Evolutionary conservation across 2,113 vertebrate genomes (phyloP).

Genomic region (Dromaius novaehollandiae): DNA sequence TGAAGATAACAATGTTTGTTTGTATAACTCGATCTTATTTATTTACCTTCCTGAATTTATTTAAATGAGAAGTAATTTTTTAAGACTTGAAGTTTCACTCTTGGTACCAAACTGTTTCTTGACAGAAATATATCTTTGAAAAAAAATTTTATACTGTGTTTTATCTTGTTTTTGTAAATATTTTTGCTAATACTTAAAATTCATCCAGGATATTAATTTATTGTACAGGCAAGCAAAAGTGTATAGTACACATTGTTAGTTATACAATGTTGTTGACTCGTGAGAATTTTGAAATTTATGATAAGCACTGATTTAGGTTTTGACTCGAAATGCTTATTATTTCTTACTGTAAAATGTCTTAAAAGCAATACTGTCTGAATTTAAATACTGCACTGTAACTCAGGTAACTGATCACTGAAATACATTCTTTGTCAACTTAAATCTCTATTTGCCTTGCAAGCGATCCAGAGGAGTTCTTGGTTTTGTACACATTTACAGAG

Average conservation of each 20-base stretch:
- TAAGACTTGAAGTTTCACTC: slow-evolving; percentile 62
- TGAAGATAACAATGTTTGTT: background rate
- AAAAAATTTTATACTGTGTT: slow-evolving; percentile 65
- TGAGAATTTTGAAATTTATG: slow-evolving; percentile 15
- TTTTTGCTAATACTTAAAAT: slow-evolving; percentile 70
- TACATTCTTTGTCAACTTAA: slow-evolving; percentile 50
- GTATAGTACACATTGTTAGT: background rate
- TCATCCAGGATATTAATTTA: slow-evolving; percentile 47
- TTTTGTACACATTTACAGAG: slow-evolving; percentile 37
- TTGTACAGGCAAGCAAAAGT: slow-evolving; percentile 46
- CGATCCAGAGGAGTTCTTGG: slow-evolving; percentile 27
- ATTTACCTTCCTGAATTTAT: slow-evolving; percentile 54
- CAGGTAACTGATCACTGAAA: slow-evolving; percentile 71
- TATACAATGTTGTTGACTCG: slow-evolving; percentile 13
- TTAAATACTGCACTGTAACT: slow-evolving; percentile 75
- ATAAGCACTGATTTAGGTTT: slow-evolving; percentile 49
- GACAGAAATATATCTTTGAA: slow-evolving; percentile 46
- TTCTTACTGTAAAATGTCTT: slow-evolving; percentile 72
- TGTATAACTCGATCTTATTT: slow-evolving; percentile 39
- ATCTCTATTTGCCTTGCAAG: slow-evolving; percentile 54
- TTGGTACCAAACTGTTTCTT: slow-evolving; percentile 69
- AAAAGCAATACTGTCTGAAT: slow-evolving; percentile 73
- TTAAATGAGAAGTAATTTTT: slow-evolving; percentile 65
- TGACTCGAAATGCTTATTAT: slow-evolving; percentile 59
- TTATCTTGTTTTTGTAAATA: slow-evolving; percentile 74